phyloP scores from a whole-genome alignment of 2,888 invertebrate species.

The Prosopocoilus inquinatus region DNA sequence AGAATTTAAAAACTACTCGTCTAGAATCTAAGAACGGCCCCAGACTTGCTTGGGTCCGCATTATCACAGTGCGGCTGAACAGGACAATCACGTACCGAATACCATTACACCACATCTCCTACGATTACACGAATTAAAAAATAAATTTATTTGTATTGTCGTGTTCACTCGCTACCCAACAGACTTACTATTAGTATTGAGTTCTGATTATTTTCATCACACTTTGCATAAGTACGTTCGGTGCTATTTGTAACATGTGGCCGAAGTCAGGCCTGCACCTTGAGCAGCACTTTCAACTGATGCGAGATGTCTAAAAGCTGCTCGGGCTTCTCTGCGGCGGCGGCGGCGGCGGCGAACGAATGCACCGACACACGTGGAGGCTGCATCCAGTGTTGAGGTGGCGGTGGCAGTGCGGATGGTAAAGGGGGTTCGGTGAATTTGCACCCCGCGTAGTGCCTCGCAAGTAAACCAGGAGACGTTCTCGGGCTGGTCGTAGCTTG shows the following conservation, averaged over 20 bases:
- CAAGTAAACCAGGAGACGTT: slow-evolving; percentile 45
- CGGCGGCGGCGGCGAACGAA: slow-evolving; percentile 55
- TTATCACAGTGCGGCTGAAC: slow-evolving; percentile 53
- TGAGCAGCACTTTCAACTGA: slow-evolving; percentile 49
- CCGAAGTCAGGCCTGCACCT: slow-evolving; percentile 49
- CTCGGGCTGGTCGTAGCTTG: slow-evolving; percentile 29
- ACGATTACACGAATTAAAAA: slow-evolving; percentile 6
- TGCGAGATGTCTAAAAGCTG: slow-evolving; percentile 43
- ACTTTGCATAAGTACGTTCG: neutral
- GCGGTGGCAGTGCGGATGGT: slow-evolving; percentile 68
- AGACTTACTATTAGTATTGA: slow-evolving; percentile 32
- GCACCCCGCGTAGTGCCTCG: slow-evolving; percentile 63
- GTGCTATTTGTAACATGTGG: slow-evolving; percentile 6
- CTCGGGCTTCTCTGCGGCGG: slow-evolving; percentile 8
- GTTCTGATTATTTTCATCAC: slow-evolving; percentile 1
- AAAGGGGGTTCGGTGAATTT: slow-evolving; percentile 71
- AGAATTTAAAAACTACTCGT: slow-evolving; percentile 19
- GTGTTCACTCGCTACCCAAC: slow-evolving; percentile 51
- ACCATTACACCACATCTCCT: slow-evolving; percentile 8
- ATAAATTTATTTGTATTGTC: slow-evolving; percentile 40
- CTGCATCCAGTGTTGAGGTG: slow-evolving; percentile 72
- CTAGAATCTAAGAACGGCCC: slow-evolving; percentile 2
- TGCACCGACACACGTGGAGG: slow-evolving; percentile 47
- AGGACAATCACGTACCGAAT: slow-evolving; percentile 43
- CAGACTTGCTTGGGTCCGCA: neutral